Evolutionary conservation across 2,797 vertebrate species (phyloP), one percentile per base, ranked within the genome.

Genomic region (Chrosomus eos): DNA sequence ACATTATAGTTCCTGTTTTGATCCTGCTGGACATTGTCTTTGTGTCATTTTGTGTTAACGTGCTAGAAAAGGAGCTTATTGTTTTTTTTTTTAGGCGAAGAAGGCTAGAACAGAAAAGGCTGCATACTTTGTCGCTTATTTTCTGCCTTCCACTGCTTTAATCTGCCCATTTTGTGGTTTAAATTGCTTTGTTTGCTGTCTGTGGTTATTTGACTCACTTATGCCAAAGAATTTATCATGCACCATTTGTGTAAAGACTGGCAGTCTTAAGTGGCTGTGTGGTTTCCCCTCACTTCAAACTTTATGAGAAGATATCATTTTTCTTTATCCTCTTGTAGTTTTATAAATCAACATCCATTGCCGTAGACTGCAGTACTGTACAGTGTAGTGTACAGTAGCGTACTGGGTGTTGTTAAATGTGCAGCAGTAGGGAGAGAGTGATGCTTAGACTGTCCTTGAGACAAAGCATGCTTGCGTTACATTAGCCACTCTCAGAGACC

Each of bases 1-100:
- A 89, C 88, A 90, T 90, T 82, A 90, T 85, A 80, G 89, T 93
- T 94, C 91, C 89, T 88, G 93, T 91, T 93, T 91, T 90, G 85
- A 86, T 91, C 62, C 36, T 82, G 66, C 45, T 87, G 81, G 78
- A 82, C 82, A 81, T 87, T 82, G 83, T 90, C 81, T 90, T 84
- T 90, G 88, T 93, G 89, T 92, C 77, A 48, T 85, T 84, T 89
- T 11, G 31, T 76, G 43, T 72, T 36, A 64, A 62, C 21, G n/a
- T 31, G 28, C 10, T 67, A 19, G 73, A 75, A 74, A 82, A 81
- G 36, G 55, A 60, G 21, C 71, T 4, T 53, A 73, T 74, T 18
- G 38, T 58, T 68, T 36, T 70, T 43, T 43, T 81, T 40, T 81
- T 73, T 67, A 21, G 21, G 36, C 21, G 10, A 72, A 68, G 51